phyloP scores from a whole-genome alignment of 2,888 invertebrate species.

The Erpobdella octoculata region DNA sequence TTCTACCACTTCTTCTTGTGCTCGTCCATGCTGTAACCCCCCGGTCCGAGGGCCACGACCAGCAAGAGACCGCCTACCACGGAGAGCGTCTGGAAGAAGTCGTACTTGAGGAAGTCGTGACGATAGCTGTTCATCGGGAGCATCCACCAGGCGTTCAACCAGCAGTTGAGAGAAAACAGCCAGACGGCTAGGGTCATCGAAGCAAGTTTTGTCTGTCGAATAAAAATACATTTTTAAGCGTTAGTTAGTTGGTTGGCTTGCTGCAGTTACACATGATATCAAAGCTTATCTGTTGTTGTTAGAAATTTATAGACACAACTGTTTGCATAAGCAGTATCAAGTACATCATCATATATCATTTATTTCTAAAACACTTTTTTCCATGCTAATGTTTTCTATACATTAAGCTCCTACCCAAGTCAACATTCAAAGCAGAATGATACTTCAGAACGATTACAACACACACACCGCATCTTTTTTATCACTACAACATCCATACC shows the following conservation, averaged over 20 bases:
- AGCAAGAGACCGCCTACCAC: conserved; percentile 95
- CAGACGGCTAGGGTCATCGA: conserved; percentile 85
- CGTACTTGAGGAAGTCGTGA: conserved; percentile 98
- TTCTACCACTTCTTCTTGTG: conserved; percentile 93
- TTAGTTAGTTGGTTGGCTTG: neutral
- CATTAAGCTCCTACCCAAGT: too few relatives aligned
- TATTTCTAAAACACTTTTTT: too few relatives aligned
- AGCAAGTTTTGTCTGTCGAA: conserved; percentile 65
- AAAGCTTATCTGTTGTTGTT: neutral
- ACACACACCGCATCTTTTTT: too few relatives aligned
- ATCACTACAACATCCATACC: too few relatives aligned
- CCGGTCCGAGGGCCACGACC: conserved; percentile 95
- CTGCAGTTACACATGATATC: neutral
- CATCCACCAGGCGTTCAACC: conserved; percentile 97
- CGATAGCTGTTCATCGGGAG: conserved; percentile 89
- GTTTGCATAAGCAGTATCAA: too few relatives aligned
- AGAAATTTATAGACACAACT: too few relatives aligned
- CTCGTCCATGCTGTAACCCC: conserved; percentile 88
- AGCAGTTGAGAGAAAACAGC: conserved; percentile 80
- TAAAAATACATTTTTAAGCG: neutral
- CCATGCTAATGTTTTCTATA: too few relatives aligned
- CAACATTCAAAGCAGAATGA: too few relatives aligned
- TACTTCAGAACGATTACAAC: too few relatives aligned
- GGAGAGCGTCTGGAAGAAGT: conserved; percentile 95
- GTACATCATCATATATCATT: too few relatives aligned